These are phyloP conservation scores for Tipula confusa DNA, from an alignment of 2,888 invertebrate genomes.

Conservation along the genomic window DNA sequence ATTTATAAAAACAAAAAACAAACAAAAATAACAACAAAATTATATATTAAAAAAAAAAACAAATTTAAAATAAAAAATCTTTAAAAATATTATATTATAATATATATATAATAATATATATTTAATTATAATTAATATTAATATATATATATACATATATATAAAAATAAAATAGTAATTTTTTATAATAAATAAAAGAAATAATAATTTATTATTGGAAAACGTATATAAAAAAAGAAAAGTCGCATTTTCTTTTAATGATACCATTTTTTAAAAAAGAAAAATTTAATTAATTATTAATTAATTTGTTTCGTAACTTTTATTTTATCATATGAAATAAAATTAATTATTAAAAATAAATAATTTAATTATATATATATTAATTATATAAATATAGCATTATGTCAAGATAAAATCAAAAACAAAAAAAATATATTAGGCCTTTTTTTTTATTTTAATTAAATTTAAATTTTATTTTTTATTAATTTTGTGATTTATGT, in stretches of 20 bases:
- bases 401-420: neutral
- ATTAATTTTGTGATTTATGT: slow-evolving; percentile 27
- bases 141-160: slow-evolving; percentile 13
- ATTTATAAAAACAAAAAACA: slow-evolving; percentile 41
- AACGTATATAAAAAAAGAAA: neutral
- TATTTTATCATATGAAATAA: neutral
- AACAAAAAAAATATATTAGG: neutral
- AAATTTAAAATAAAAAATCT: slow-evolving; percentile 13
- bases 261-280: slow-evolving; percentile 20
- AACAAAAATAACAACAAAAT: no score
- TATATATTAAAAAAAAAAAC: neutral
- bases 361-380: neutral
- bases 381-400: neutral
- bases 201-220: neutral
- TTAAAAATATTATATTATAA: no score
- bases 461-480: slow-evolving; percentile 20
- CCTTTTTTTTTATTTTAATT: neutral
- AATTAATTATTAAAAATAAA: neutral
- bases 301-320: slow-evolving; percentile 1
- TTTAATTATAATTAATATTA: slow-evolving; percentile 25
- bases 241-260: neutral
- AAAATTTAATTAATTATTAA: neutral
- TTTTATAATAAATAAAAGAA: neutral
- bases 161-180: neutral
- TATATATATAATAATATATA: neutral